A percentile compares a stretch with the other conserved stretches of the same genome.
phyloP scores from a whole-genome alignment of 1,140 invertebrate genomes.

The Charaxes varanes region DNA sequence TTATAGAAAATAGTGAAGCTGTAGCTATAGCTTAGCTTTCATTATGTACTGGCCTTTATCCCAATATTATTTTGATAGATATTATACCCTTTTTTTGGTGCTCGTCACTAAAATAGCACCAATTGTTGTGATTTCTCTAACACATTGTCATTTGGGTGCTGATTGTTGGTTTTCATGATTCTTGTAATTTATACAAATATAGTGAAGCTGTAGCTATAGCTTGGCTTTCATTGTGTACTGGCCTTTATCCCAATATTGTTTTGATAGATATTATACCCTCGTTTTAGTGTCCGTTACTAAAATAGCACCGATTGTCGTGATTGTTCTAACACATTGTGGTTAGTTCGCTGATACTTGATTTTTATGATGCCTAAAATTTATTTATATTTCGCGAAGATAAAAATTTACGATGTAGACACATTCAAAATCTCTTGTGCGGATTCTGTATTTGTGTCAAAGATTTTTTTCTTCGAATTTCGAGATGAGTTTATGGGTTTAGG shows the following conservation, averaged over 20 bases:
- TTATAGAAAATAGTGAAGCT: too few relatives aligned
- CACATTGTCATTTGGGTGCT: too few relatives aligned
- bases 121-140: too few relatives aligned
- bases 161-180: too few relatives aligned
- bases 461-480: background rate
- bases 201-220: too few relatives aligned
- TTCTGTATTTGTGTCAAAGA: constrained; percentile 4
- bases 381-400: constrained; percentile 21
- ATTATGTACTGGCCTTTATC: too few relatives aligned
- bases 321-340: constrained; percentile 22
- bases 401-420: constrained; percentile 18
- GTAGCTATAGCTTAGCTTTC: too few relatives aligned
- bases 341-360: constrained; percentile 11
- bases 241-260: constrained; percentile 1
- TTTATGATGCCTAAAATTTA: constrained; percentile 28
- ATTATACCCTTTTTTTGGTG: too few relatives aligned
- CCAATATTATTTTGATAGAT: too few relatives aligned
- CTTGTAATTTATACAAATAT: too few relatives aligned
- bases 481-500: too few relatives aligned
- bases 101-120: too few relatives aligned
- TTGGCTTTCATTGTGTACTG: background rate
- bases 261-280: constrained; percentile 16
- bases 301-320: constrained; percentile 27
- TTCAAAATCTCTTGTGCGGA: background rate
- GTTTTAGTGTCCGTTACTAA: constrained; percentile 23